phyloP scores from a whole-genome alignment of 2,888 invertebrate species.

The Scotopteryx bipunctaria region DNA sequence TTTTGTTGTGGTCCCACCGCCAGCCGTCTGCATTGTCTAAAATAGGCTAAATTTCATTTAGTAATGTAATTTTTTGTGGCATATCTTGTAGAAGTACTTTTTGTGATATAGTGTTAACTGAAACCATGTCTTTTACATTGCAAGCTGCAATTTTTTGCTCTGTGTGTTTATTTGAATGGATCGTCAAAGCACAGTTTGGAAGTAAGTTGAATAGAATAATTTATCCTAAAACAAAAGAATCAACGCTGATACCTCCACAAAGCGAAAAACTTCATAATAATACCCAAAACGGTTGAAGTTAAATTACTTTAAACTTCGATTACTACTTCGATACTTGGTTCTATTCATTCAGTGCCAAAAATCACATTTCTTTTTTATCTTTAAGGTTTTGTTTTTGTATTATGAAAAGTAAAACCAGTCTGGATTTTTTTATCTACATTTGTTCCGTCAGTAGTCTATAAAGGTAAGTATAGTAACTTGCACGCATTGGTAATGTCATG shows the following conservation, averaged over 20 bases:
- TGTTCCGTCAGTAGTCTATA: no score
- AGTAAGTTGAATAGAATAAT: constrained; percentile 58
- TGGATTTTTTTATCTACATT: no score
- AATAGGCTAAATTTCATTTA: constrained; percentile 18
- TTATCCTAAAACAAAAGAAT: no score
- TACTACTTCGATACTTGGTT: no score
- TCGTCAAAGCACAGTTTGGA: constrained; percentile 71
- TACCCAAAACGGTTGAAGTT: no score
- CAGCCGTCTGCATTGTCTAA: constrained; percentile 35
- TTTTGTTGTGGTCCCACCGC: constrained; percentile 59
- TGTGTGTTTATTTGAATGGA: constrained; percentile 58
- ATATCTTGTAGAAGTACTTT: neutral
- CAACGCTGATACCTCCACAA: no score
- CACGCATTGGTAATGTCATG: constrained; percentile 19
- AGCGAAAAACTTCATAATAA: no score
- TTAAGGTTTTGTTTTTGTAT: no score
- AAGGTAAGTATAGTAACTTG: neutral
- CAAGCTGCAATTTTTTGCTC: constrained; percentile 47
- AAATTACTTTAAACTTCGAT: no score
- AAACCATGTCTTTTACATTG: constrained; percentile 36
- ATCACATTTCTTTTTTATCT: no score
- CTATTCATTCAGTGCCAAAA: no score
- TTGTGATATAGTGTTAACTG: constrained; percentile 16
- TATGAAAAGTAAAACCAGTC: no score
- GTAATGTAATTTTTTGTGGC: constrained; percentile 4